Evolutionary conservation across 2,888 invertebrate genomes (phyloP).

Genomic region (Calameuta pallipes): DNA sequence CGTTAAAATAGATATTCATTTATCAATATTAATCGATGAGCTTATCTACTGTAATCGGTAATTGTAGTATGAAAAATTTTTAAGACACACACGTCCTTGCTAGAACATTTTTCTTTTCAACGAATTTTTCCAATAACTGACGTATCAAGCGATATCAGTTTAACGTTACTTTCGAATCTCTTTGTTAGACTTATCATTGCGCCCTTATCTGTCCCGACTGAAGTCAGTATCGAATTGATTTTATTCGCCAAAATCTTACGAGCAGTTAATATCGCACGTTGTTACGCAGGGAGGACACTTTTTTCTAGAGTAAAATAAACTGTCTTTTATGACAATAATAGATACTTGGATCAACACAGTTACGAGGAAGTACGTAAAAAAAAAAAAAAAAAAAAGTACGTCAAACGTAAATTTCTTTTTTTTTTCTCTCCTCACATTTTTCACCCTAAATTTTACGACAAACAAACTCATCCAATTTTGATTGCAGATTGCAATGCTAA

Average conservation of each 20-base stretch:
- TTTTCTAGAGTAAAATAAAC: background rate
- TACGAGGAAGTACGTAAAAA: background rate
- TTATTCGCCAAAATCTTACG: background rate
- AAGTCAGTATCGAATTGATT: background rate
- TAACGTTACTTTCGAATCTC: background rate
- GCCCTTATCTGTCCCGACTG: background rate
- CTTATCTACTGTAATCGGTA: background rate
- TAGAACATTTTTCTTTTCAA: background rate
- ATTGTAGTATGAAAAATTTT: too few relatives aligned
- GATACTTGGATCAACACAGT: background rate
- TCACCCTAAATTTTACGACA: background rate
- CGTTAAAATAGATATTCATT: background rate
- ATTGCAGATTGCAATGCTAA: background rate
- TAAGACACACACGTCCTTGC: too few relatives aligned
- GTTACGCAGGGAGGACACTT: background rate
- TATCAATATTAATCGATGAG: background rate
- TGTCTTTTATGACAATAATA: background rate
- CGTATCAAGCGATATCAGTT: background rate
- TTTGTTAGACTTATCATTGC: background rate
- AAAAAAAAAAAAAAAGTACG: background rate
- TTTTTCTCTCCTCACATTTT: background rate
- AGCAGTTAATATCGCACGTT: background rate
- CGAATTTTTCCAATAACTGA: background rate
- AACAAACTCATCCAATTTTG: background rate
- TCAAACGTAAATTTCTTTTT: background rate